Evolutionary conservation across 2,113 vertebrate species (phyloP), one percentile per base, ranked within the genome.

Genomic region (Ophthalmolycus amberensis): DNA sequence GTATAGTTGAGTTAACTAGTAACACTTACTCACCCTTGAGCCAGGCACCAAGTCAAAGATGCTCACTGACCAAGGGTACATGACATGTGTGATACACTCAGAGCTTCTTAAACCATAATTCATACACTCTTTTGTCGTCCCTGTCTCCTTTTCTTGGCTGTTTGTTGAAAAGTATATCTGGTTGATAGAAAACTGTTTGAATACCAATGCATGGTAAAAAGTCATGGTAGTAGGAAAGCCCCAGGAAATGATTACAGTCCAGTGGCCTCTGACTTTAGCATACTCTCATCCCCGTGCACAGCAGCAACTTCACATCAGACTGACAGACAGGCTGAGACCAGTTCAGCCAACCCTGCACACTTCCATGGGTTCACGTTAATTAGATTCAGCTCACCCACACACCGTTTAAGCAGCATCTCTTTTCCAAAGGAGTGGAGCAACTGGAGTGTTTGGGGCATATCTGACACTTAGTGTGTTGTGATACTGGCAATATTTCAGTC

Each of bases 401-500:
- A 75, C 52, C 60, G 37, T 82, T 37, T 46, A 46, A 59, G 42
- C 29, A 77, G 34, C 37, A 79, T 75, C 58, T 75, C 75, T 77
- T 66, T 71, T 75, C 71, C 56, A 27, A 79, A 73, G 25, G 32
- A 79, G 34, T 63, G 48, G 11, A 76, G 85, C 78, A 89, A 84
- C 76, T 58, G 18, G 10, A 56, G 59, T 79, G 82, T 83, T 73
- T 27, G 74, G 42, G 80, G 77, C 83, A 83, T 52, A 79, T 79
- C 64, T 87, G 77, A 85, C 82, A 89, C 77, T 81, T 25, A 77
- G 48, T 77, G 32, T 42, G 44, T 46, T 75, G 60, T 48, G 50
- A 67, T 56, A 44, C 29, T 63, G 75, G 73, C 88, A 87, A 52
- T 77, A 82, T 80, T 25, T 44, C 70, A 80, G 70, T 32, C 18